phyloP scores from a whole-genome alignment of 2,888 invertebrate species.

The Tiliacea citrago region DNA sequence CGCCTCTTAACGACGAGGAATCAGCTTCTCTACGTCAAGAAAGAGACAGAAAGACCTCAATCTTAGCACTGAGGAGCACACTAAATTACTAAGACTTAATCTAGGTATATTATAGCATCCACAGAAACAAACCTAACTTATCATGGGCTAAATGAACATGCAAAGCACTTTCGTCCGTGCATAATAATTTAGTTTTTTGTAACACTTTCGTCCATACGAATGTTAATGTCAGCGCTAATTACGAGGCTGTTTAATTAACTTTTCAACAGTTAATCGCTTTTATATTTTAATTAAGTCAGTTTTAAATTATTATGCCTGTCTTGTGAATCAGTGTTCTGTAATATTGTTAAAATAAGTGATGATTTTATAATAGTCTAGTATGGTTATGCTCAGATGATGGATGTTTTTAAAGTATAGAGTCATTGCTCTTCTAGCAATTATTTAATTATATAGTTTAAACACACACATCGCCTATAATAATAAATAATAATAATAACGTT shows the following conservation, averaged over 20 bases:
- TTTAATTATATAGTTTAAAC: neutral
- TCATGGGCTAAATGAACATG: constrained; percentile 43
- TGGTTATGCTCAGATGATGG: neutral
- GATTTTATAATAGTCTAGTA: neutral
- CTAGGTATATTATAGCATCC: too few relatives aligned
- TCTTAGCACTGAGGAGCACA: too few relatives aligned
- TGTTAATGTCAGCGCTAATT: constrained; percentile 66
- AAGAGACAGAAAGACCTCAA: too few relatives aligned
- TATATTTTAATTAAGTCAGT: constrained; percentile 38
- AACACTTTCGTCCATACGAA: constrained; percentile 60
- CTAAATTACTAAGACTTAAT: too few relatives aligned
- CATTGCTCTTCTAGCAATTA: neutral
- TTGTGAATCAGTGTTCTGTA: neutral
- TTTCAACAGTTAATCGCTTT: constrained; percentile 42
- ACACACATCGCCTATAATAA: too few relatives aligned
- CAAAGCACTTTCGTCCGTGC: constrained; percentile 65
- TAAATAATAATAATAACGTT: too few relatives aligned
- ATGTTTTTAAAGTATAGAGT: neutral
- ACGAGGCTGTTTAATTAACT: constrained; percentile 58
- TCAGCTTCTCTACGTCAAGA: too few relatives aligned
- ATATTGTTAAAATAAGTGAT: neutral
- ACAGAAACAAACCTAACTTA: neutral
- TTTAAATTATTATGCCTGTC: constrained; percentile 5
- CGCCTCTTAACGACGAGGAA: too few relatives aligned
- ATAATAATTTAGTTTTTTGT: constrained; percentile 45